Percentiles rank a stretch among this genome's conserved stretches.
Evolutionary conservation across 2,797 vertebrate species (phyloP).

Genomic region (Apodemus agrarius): DNA sequence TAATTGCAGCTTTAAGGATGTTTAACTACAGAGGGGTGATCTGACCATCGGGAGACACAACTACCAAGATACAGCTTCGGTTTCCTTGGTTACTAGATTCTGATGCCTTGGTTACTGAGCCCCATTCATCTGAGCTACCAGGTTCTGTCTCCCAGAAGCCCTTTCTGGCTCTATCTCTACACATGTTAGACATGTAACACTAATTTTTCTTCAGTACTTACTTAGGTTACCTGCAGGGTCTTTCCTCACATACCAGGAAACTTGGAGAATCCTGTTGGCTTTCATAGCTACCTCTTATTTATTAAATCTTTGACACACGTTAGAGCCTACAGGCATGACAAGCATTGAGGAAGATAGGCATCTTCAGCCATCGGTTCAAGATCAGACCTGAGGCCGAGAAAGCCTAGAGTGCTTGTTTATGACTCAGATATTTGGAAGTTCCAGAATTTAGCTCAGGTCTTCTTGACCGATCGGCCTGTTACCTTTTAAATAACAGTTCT

Average conservation of each 20-base stretch:
- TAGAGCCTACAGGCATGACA: neutral
- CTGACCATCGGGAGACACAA: neutral
- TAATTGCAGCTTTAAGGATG: neutral
- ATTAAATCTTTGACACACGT: neutral
- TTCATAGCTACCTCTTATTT: neutral
- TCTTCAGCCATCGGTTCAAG: neutral
- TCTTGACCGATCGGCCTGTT: neutral
- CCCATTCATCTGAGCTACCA: neutral
- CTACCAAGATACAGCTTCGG: neutral
- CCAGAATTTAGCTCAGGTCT: neutral
- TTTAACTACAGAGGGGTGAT: neutral
- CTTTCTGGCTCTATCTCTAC: neutral
- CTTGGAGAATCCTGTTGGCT: neutral
- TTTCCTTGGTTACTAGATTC: neutral
- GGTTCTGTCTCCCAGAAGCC: neutral
- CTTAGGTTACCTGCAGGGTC: neutral
- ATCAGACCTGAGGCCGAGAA: neutral
- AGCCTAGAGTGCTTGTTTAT: neutral
- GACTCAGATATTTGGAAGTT: slow-evolving; percentile 6
- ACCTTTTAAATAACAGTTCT: neutral
- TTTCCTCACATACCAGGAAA: neutral
- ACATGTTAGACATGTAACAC: too few relatives aligned
- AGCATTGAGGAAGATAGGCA: neutral
- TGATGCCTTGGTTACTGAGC: neutral
- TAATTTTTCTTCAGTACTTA: slow-evolving; percentile 18